Conservation (phyloP, 2,797 vertebrate genomes). For the Peromyscus nudipes region DNA sequence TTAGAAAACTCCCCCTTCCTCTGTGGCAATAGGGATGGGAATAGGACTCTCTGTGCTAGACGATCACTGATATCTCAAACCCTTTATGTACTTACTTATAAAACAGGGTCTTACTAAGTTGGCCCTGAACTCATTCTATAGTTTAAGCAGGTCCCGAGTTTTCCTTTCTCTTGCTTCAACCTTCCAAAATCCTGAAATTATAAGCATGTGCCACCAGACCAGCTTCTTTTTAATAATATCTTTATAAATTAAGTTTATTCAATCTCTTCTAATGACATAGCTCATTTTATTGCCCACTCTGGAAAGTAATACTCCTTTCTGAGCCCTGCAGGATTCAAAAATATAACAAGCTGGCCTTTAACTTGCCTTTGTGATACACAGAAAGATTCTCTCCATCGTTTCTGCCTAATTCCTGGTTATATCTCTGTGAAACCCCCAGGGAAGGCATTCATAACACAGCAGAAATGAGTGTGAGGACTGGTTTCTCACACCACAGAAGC, state of each 20-base stretch:
- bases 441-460: background rate
- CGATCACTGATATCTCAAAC: background rate
- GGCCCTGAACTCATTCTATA: background rate
- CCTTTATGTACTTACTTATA: background rate
- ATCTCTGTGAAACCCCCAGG: background rate
- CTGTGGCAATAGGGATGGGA: background rate
- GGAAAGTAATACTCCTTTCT: background rate
- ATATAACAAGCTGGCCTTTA: background rate
- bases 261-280: background rate
- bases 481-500: background rate
- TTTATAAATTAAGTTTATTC: background rate
- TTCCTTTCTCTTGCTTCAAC: background rate
- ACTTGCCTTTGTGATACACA: background rate
- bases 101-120: background rate
- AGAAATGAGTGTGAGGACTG: background rate
- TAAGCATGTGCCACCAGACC: background rate
- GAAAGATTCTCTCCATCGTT: background rate
- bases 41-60: background rate
- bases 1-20: background rate
- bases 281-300: background rate
- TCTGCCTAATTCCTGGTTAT: background rate
- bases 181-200: background rate
- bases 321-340: background rate
- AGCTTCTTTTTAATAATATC: background rate
- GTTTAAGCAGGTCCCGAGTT: background rate